A percentile compares a stretch with the other conserved stretches of the same genome.
Evolutionary conservation across 2,113 vertebrate genomes (phyloP).

Genomic region (Neodontobutis hainanensis): DNA sequence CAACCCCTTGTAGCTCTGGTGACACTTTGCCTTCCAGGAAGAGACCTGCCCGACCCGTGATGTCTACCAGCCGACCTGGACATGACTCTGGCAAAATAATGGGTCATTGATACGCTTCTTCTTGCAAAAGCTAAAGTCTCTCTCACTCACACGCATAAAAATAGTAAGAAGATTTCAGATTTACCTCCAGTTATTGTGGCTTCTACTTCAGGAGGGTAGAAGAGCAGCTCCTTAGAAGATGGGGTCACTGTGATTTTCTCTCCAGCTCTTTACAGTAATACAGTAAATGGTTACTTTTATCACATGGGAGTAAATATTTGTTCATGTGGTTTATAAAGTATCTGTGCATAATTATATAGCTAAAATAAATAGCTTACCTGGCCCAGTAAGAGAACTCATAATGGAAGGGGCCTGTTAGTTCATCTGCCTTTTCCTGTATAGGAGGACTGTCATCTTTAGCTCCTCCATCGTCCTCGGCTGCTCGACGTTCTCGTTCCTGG

Average conservation of each 20-base stretch:
- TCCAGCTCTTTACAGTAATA: slow-evolving; percentile 82
- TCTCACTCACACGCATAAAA: too few relatives aligned
- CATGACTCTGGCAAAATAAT: slow-evolving; percentile 85
- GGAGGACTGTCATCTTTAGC: slow-evolving; percentile 81
- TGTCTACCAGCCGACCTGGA: slow-evolving; percentile 92
- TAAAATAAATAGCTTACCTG: slow-evolving; percentile 73
- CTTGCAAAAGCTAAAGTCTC: too few relatives aligned
- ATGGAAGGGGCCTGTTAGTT: slow-evolving; percentile 88
- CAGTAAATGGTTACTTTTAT: background rate
- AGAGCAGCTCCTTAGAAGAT: slow-evolving; percentile 94
- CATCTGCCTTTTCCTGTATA: slow-evolving; percentile 88
- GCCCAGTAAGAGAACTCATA: slow-evolving; percentile 99
- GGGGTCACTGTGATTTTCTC: slow-evolving; percentile 96
- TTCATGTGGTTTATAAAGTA: too few relatives aligned
- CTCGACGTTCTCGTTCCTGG: slow-evolving; percentile 87
- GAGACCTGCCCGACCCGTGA: slow-evolving; percentile 89
- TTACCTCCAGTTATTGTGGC: slow-evolving; percentile 92
- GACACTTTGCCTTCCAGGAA: slow-evolving; percentile 91
- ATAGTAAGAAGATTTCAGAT: background rate
- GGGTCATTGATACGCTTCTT: too few relatives aligned
- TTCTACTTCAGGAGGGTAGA: slow-evolving; percentile 94
- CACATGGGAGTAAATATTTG: too few relatives aligned
- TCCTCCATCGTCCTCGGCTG: slow-evolving; percentile 71
- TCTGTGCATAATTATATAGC: too few relatives aligned
- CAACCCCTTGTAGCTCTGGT: slow-evolving; percentile 90